Conservation (phyloP, 2,113 vertebrate species). For the Aegotheles bennettii region DNA sequence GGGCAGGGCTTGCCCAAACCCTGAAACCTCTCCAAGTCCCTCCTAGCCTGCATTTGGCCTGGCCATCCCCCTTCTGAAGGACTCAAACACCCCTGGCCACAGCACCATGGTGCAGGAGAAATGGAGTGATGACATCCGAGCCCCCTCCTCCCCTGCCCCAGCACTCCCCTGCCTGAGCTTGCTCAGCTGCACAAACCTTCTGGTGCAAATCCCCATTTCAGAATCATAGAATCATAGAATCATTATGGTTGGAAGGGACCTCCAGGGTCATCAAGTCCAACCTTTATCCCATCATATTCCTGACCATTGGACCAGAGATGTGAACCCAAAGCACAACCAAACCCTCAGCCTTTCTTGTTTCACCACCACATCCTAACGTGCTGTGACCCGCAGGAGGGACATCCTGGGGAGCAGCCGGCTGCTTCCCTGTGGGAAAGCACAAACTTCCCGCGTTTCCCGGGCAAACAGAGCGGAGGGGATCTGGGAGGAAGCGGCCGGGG, state of each 20-base stretch:
- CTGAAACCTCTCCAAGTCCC: accelerated
- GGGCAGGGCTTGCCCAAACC: neutral
- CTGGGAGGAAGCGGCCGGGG: neutral
- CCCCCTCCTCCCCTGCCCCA: neutral
- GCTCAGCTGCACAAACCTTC: neutral
- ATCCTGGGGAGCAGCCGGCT: accelerated
- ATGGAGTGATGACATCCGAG: accelerated
- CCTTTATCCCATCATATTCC: no score
- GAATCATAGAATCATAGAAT: no score
- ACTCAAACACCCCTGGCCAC: neutral
- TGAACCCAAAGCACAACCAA: neutral
- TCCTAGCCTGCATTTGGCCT: neutral
- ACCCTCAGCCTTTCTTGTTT: no score
- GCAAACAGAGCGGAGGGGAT: neutral
- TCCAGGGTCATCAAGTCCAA: no score
- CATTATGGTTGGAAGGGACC: no score
- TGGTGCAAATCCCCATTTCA: neutral
- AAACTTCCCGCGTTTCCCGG: accelerated
- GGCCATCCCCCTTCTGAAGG: neutral
- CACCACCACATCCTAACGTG: accelerated
- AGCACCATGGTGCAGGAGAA: accelerated
- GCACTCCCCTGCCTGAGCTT: accelerated
- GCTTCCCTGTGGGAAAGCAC: neutral
- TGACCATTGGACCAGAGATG: no score
- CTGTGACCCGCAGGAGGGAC: accelerated